phyloP scores from a whole-genome alignment of 2,113 vertebrate genomes.

The Sphyrna mokarran region DNA sequence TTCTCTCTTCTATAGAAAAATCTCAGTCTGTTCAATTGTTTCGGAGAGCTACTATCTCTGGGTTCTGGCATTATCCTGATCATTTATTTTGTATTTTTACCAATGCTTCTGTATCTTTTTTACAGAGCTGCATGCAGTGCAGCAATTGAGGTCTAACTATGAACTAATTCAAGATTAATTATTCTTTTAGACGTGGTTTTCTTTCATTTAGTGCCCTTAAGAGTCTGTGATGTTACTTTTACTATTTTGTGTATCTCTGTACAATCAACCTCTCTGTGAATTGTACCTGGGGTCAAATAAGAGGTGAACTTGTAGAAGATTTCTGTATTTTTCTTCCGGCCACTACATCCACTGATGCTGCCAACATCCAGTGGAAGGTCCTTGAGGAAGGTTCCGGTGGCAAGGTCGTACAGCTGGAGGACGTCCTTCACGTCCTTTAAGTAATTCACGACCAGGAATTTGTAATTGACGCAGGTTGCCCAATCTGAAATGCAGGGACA shows the following conservation, averaged over 20 bases:
- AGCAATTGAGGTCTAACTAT: not conserved
- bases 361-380: slow-evolving; percentile 59
- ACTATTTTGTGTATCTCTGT: not conserved
- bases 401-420: slow-evolving; percentile 55
- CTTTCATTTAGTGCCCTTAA: not conserved
- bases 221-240: not conserved
- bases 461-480: slow-evolving; percentile 59
- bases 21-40: not conserved
- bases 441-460: slow-evolving; percentile 60
- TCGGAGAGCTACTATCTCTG: not conserved
- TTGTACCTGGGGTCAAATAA: slow-evolving; percentile 59
- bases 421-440: slow-evolving; percentile 62
- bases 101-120: not conserved
- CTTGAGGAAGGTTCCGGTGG: slow-evolving; percentile 45
- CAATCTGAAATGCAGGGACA: slow-evolving; percentile 44
- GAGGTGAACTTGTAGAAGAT: slow-evolving; percentile 67
- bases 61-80: not conserved
- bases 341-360: slow-evolving; percentile 57
- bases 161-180: not conserved
- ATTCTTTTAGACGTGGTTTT: not conserved
- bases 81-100: not conserved
- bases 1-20: not conserved
- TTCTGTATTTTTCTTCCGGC: slow-evolving; percentile 61
- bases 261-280: not conserved
- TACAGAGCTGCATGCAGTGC: not conserved